Conservation (phyloP, 2,797 vertebrate species). For the Chelmon rostratus region DNA sequence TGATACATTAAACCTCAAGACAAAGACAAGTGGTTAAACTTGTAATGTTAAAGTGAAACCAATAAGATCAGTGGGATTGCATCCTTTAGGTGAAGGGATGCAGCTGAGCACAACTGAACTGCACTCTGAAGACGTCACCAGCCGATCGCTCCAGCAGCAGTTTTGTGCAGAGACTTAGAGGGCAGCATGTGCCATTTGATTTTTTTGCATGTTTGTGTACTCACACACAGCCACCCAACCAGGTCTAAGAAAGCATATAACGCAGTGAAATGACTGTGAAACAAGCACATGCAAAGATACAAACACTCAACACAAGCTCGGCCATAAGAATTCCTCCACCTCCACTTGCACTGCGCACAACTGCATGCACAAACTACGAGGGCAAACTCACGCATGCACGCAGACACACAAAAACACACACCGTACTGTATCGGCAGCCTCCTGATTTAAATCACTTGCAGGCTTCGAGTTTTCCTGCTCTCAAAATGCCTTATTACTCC, state of each 20-base stretch:
- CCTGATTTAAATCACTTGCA: slow-evolving; percentile 74
- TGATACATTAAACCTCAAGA: not conserved
- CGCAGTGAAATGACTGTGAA: slow-evolving; percentile 54
- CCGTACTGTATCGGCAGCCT: slow-evolving; percentile 29
- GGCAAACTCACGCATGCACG: slow-evolving; percentile 25
- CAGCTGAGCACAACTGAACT: slow-evolving; percentile 45
- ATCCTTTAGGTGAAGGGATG: slow-evolving; percentile 61
- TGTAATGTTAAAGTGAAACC: not conserved
- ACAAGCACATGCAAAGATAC: slow-evolving; percentile 33
- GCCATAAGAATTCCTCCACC: slow-evolving; percentile 26
- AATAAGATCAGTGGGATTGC: slow-evolving; percentile 27
- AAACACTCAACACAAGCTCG: slow-evolving; percentile 16
- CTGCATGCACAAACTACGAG: slow-evolving; percentile 13
- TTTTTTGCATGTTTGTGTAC: slow-evolving; percentile 29
- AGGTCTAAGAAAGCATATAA: slow-evolving; percentile 53
- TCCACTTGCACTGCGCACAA: slow-evolving; percentile 14
- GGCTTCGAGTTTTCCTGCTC: slow-evolving; percentile 51
- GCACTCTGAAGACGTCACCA: slow-evolving; percentile 66
- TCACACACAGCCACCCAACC: slow-evolving; percentile 41
- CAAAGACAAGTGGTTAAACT: not conserved
- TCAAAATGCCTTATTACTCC: slow-evolving; percentile 60
- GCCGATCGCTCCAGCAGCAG: slow-evolving; percentile 48
- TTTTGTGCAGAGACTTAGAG: slow-evolving; percentile 46
- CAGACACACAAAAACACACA: slow-evolving; percentile 9
- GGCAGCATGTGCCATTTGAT: slow-evolving; percentile 31